Conservation (phyloP, 2,797 vertebrate genomes). For the Discoglossus pictus region DNA sequence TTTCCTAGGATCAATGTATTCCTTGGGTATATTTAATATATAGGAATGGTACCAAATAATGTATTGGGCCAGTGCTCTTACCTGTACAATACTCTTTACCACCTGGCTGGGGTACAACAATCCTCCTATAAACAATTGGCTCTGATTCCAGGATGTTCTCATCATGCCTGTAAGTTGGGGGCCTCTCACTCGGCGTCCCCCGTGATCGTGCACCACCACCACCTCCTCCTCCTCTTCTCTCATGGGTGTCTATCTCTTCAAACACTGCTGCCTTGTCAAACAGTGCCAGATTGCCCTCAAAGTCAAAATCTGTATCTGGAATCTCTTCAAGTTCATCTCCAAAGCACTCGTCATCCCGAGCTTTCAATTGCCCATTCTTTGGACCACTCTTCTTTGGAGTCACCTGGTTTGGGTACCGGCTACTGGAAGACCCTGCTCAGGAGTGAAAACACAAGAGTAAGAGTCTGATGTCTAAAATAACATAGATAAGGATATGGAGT, state of each 20-base stretch:
- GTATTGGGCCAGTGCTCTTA: slow-evolving; percentile 54
- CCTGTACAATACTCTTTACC: slow-evolving; percentile 94
- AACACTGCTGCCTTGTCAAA: slow-evolving; percentile 95
- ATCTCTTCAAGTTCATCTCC: slow-evolving; percentile 89
- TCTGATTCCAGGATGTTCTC: slow-evolving; percentile 95
- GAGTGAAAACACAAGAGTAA: slow-evolving; percentile 22
- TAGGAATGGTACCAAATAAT: too few relatives aligned
- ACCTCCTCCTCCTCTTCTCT: slow-evolving; percentile 83
- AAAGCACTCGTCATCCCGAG: slow-evolving; percentile 94
- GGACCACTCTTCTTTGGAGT: slow-evolving; percentile 93
- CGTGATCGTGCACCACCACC: slow-evolving; percentile 85
- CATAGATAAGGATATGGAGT: too few relatives aligned
- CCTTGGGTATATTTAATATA: too few relatives aligned
- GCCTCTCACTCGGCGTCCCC: slow-evolving; percentile 84
- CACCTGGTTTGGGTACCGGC: slow-evolving; percentile 85
- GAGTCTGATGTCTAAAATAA: too few relatives aligned
- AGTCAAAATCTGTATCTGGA: slow-evolving; percentile 94
- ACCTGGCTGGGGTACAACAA: slow-evolving; percentile 83
- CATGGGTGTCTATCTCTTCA: slow-evolving; percentile 90
- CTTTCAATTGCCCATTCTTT: slow-evolving; percentile 92
- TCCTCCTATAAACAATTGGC: slow-evolving; percentile 91
- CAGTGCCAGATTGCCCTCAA: slow-evolving; percentile 94
- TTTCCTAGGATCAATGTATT: too few relatives aligned
- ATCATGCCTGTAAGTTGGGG: slow-evolving; percentile 89
- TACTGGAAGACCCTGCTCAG: slow-evolving; percentile 91